phyloP scores from a whole-genome alignment of 2,113 vertebrate species.

The Narcine bancroftii region DNA sequence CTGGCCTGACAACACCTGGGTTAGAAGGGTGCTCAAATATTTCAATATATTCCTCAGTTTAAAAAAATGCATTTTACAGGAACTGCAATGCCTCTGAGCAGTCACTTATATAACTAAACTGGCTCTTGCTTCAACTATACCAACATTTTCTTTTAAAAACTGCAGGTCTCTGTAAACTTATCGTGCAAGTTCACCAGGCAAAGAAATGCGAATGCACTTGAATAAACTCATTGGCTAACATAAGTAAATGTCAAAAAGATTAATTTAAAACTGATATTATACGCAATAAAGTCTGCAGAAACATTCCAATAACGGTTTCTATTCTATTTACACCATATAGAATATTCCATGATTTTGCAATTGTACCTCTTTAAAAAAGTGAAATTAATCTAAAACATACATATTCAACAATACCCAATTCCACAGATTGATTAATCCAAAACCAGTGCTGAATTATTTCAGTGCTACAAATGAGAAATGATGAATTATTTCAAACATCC shows the following conservation, averaged over 20 bases:
- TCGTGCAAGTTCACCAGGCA: neutral
- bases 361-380: neutral
- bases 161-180: neutral
- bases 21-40: neutral
- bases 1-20: neutral
- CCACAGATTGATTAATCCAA: neutral
- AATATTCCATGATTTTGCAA: neutral
- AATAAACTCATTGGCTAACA: neutral
- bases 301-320: neutral
- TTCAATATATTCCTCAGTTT: slow-evolving; percentile 21
- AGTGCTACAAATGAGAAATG: neutral
- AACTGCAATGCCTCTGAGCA: neutral
- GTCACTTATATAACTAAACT: neutral
- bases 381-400: neutral
- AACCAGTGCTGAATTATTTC: neutral
- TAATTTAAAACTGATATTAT: slow-evolving; percentile 11
- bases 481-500: neutral
- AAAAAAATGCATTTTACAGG: neutral
- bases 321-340: neutral
- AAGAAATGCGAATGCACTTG: neutral
- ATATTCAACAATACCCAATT: neutral
- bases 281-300: neutral
- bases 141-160: neutral
- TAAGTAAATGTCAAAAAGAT: neutral
- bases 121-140: neutral